Evolutionary conservation across 2,113 vertebrate species (phyloP).

Genomic region (Balaeniceps rex): DNA sequence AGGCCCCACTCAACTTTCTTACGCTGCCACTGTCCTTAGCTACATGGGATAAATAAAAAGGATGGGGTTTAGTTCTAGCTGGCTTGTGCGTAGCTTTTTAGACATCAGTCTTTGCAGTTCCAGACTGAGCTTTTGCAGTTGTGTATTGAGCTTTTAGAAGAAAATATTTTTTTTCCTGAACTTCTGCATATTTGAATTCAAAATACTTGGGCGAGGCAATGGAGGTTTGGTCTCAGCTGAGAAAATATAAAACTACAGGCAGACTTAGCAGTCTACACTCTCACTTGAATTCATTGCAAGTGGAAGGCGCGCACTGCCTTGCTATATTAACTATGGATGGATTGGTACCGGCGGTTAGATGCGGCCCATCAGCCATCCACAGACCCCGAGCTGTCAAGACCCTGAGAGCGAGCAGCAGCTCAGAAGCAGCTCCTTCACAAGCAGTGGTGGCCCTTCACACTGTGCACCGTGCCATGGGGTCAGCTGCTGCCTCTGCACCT

Average conservation of each 20-base stretch:
- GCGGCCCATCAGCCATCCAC: neutral
- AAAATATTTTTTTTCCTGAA: neutral
- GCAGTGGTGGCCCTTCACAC: fast-evolving
- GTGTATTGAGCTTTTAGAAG: neutral
- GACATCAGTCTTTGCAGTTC: neutral
- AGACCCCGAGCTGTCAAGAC: neutral
- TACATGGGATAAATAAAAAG: neutral
- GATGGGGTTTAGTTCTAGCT: neutral
- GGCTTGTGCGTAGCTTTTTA: neutral
- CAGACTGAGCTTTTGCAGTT: neutral
- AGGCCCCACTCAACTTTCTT: neutral
- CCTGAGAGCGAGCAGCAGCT: neutral
- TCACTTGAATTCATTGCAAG: neutral
- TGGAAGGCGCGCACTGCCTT: neutral
- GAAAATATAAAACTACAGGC: neutral
- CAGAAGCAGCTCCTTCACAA: neutral
- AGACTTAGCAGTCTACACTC: neutral
- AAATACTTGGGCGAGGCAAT: fast-evolving
- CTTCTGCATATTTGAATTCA: neutral
- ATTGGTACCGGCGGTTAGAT: neutral
- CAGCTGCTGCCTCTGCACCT: neutral
- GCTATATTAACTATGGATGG: neutral
- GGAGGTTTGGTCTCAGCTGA: neutral
- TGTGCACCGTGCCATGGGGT: neutral
- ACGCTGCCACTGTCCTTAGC: neutral